These are phyloP conservation scores for Brachyalestes nurse DNA, from an alignment of 2,797 vertebrate genomes.

Conservation along the genomic window DNA sequence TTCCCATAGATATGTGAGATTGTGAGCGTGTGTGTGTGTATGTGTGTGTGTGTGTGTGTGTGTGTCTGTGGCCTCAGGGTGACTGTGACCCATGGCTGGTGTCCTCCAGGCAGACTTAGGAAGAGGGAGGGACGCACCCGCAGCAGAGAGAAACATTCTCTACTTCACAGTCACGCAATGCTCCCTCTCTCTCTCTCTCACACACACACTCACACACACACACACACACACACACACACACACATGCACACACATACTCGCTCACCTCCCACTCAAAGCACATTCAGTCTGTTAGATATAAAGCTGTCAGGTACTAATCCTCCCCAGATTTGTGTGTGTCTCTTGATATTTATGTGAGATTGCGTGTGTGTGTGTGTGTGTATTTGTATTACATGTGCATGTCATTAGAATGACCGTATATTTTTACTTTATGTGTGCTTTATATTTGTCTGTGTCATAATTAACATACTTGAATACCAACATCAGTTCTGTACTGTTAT, in stretches of 20 bases:
- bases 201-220: constrained; percentile 61
- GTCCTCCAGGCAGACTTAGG: constrained; percentile 67
- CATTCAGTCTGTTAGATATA: constrained; percentile 68
- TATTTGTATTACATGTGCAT: too few relatives aligned
- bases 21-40: constrained; percentile 18
- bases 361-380: constrained; percentile 1
- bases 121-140: constrained; percentile 71
- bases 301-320: constrained; percentile 60
- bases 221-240: constrained; percentile 71
- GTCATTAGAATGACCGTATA: constrained; percentile 17
- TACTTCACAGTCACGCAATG: constrained; percentile 74
- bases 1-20: background rate
- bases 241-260: constrained; percentile 62
- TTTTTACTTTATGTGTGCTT: background rate
- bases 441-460: background rate
- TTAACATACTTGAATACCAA: background rate
- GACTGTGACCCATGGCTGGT: constrained; percentile 64
- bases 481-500: too few relatives aligned
- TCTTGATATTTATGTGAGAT: constrained; percentile 60
- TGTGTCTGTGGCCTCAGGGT: constrained; percentile 41
- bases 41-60: constrained; percentile 9
- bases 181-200: constrained; percentile 45
- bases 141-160: constrained; percentile 68
- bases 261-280: constrained; percentile 65
- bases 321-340: constrained; percentile 56